phyloP scores from a whole-genome alignment of 2,113 vertebrate genomes.

The Bungarus multicinctus region DNA sequence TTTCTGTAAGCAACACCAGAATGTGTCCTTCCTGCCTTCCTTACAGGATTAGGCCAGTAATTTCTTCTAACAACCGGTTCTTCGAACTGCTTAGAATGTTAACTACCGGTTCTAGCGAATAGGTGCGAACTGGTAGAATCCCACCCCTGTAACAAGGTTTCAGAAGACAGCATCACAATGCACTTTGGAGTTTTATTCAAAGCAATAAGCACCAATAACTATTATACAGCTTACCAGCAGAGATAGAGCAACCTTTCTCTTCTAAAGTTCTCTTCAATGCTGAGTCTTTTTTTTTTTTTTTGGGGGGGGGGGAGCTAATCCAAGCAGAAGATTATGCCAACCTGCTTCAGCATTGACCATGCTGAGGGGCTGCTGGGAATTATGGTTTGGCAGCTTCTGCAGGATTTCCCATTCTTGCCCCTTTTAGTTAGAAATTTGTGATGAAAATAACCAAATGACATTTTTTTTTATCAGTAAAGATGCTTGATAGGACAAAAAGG shows the following conservation, averaged over 20 bases:
- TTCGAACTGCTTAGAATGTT: too few species aligned
- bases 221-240: neutral
- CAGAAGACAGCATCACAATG: neutral
- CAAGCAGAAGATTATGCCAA: neutral
- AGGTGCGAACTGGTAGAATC: too few species aligned
- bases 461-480: neutral
- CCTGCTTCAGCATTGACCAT: neutral
- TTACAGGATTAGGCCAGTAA: too few species aligned
- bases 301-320: neutral
- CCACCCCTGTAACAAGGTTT: neutral
- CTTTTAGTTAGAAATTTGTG: neutral
- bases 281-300: neutral
- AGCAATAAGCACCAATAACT: neutral
- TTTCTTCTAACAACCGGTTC: too few species aligned
- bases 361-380: neutral
- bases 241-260: neutral
- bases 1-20: too few species aligned
- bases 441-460: neutral
- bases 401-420: neutral
- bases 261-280: neutral
- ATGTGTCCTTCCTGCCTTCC: too few species aligned
- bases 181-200: neutral
- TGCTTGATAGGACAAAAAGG: neutral
- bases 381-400: neutral
- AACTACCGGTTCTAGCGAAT: too few species aligned